A percentile compares a stretch with the other conserved stretches of the same genome.
These are phyloP conservation scores for Drosophila nasuta DNA, from an alignment of 1,140 invertebrate genomes.

Conservation along the genomic window DNA sequence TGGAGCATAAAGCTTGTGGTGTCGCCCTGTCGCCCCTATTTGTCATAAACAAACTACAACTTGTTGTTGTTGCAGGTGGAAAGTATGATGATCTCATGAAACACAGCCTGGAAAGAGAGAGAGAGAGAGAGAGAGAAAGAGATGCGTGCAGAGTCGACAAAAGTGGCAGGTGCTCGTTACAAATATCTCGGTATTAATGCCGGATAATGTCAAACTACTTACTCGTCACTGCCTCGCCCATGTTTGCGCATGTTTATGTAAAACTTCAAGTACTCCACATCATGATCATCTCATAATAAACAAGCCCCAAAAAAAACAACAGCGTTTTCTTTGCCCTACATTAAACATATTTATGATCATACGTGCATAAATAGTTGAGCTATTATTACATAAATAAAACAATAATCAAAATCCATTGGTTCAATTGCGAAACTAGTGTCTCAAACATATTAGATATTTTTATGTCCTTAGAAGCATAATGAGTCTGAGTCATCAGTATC, in stretches of 20 bases:
- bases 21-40: slow-evolving; percentile 15
- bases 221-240: slow-evolving; percentile 34
- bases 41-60: slow-evolving; percentile 3
- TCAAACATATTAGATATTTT: too few species aligned
- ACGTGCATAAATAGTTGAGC: neutral
- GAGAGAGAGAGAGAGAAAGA: neutral
- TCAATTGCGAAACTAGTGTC: neutral
- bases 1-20: slow-evolving; percentile 23
- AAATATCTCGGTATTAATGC: slow-evolving; percentile 25
- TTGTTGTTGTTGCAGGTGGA: neutral
- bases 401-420: neutral
- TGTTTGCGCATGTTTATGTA: slow-evolving; percentile 35
- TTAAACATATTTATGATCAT: neutral
- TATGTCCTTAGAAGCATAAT: neutral
- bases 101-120: neutral
- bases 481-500: neutral
- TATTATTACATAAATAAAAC: slow-evolving; percentile 2
- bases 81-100: slow-evolving; percentile 17
- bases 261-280: slow-evolving; percentile 13
- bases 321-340: slow-evolving; percentile 13
- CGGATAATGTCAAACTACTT: slow-evolving; percentile 11
- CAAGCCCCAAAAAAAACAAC: neutral
- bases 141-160: slow-evolving; percentile 27
- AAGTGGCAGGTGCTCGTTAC: slow-evolving; percentile 32
- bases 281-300: slow-evolving; percentile 16